Base-by-base conservation (phyloP, 2,113 vertebrate genomes). In the Plecturocebus donacophilus region DNA sequence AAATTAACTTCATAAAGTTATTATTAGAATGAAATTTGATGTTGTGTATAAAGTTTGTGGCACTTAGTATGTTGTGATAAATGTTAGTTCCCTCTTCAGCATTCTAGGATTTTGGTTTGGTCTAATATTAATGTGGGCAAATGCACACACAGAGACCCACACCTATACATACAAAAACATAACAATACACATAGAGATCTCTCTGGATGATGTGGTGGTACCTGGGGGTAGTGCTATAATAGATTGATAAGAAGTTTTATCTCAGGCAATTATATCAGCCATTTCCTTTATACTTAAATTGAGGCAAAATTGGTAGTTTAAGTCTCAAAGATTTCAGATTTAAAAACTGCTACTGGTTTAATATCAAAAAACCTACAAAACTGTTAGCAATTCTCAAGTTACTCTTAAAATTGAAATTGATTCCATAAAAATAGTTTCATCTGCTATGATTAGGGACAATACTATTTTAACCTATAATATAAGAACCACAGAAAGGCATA, bases 371-470 rank as follows among this genome's bases (percentile, higher is more conserved):
- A 5, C 4, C 64, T 77, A 73, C 16, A 80, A 77, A 87, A 90
- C 17, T 75, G 45, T n/a, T 94, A 91, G 12, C 30, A 84, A 64
- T 89, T 93, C 64, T 95, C 58, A 93, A 91, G 40, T 95, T 91
- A 93, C 92, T 93, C 86, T 95, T 93, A 84, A 96, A 88, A 81
- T 81, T 73, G 20, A 87, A 96, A 94, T 52, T 94, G 49, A 77
- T 68, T 93, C 20, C 47, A 54, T 89, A 87, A 94, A 97, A 95
- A 54, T 82, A 56, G 6, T 95, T 91, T 86, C 10, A 91, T 84
- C 32, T 96, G 10, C 19, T 83, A 38, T 95, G 61, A 79, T 68
- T 87, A 84, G 10, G 12, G 61, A 89, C 16, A 91, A 86, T 66
- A 83, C 11, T 92, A 64, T 40, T 86, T 93, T 96, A 94, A 49